A percentile compares a stretch with the other conserved stretches of the same genome.
phyloP scores from a whole-genome alignment of 2,888 invertebrate genomes.

The Sinohyriopsis cumingii region DNA sequence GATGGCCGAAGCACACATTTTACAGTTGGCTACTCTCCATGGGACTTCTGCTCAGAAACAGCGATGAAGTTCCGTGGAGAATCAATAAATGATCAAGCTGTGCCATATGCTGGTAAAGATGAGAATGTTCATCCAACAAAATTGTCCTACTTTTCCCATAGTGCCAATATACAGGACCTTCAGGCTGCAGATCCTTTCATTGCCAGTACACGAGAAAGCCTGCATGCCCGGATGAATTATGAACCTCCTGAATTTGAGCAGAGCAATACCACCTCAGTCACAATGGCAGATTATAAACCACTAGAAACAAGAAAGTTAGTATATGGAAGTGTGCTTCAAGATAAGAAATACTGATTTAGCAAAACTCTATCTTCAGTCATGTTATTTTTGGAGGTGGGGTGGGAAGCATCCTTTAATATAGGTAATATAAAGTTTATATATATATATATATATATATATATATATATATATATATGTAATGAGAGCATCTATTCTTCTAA shows the following conservation, averaged over 20 bases:
- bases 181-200: slow-evolving; percentile 47
- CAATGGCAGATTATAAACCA: slow-evolving; percentile 59
- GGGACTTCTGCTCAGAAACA: slow-evolving; percentile 48
- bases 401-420: too few relatives aligned
- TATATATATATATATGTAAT: too few relatives aligned
- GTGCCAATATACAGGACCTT: slow-evolving; percentile 55
- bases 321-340: neutral
- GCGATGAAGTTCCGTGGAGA: slow-evolving; percentile 45
- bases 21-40: slow-evolving; percentile 47
- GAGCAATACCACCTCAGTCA: slow-evolving; percentile 51
- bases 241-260: slow-evolving; percentile 24
- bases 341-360: neutral
- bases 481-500: too few relatives aligned
- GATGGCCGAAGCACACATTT: slow-evolving; percentile 54
- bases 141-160: slow-evolving; percentile 48
- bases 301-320: slow-evolving; percentile 43
- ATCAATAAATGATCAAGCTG: slow-evolving; percentile 32
- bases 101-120: slow-evolving; percentile 50
- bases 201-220: slow-evolving; percentile 43
- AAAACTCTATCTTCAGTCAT: too few relatives aligned
- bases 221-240: slow-evolving; percentile 42
- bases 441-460: too few relatives aligned
- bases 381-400: too few relatives aligned
- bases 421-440: too few relatives aligned
- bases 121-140: slow-evolving; percentile 41